A percentile compares a stretch with the other conserved stretches of the same genome.
Evolutionary conservation across 2,113 vertebrate genomes (phyloP).

Genomic region (Loxodonta africana): DNA sequence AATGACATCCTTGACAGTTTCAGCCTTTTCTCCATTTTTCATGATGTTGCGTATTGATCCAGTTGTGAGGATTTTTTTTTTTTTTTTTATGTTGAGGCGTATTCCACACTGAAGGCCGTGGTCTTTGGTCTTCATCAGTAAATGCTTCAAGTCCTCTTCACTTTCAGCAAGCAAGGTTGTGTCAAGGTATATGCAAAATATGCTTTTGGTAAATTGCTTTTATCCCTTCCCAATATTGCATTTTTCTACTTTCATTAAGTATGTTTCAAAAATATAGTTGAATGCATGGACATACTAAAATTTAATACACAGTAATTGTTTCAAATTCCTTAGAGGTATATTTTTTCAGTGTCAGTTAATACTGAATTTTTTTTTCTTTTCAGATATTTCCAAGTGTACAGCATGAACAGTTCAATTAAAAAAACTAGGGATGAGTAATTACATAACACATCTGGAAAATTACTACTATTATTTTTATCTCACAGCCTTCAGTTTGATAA

Average conservation of each 20-base stretch:
- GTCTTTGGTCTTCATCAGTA: no score
- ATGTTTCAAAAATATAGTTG: not conserved
- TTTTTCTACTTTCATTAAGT: not conserved
- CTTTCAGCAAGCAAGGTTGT: no score
- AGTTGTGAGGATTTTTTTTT: no score
- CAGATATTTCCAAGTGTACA: not conserved
- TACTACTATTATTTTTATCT: not conserved
- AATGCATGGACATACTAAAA: conserved; percentile 6
- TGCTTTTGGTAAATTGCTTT: not conserved
- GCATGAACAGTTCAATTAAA: not conserved
- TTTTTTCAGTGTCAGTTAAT: not conserved
- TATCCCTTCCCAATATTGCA: not conserved
- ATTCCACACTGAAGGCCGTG: no score
- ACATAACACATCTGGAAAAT: not conserved
- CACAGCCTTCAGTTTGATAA: not conserved
- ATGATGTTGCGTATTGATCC: no score
- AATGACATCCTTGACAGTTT: no score
- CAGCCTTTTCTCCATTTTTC: no score
- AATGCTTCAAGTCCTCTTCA: no score
- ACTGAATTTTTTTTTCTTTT: not conserved
- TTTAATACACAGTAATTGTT: not conserved
- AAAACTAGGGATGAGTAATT: not conserved
- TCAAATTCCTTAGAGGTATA: not conserved
- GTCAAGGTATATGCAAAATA: not conserved
- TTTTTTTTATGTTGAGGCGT: no score